A percentile compares a stretch with the other conserved stretches of the same genome.
These are phyloP conservation scores for Leptinotarsa lineolata DNA, from an alignment of 1,140 invertebrate species.

Conservation along the genomic window DNA sequence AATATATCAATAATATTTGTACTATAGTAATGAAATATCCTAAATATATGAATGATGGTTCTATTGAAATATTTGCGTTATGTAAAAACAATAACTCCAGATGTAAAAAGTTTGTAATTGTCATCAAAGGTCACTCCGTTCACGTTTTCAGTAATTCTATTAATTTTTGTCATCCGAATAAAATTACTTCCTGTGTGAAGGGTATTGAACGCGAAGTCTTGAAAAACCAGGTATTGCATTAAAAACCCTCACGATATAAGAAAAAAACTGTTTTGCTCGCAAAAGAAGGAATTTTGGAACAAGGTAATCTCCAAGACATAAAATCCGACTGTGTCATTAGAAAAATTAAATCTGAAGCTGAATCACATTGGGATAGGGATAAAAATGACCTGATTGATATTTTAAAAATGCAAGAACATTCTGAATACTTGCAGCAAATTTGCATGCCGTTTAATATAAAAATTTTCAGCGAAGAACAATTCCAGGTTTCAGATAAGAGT, in stretches of 20 bases:
- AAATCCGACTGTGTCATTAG: conserved; percentile 9
- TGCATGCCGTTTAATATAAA: conserved; percentile 21
- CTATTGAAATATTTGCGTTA: conserved; percentile 20
- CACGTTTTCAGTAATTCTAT: background rate
- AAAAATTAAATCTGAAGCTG: conserved; percentile 24
- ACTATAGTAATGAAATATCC: conserved; percentile 15
- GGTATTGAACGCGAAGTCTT: conserved; percentile 9
- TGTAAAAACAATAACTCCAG: conserved; percentile 23
- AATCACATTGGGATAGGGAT: conserved; percentile 8
- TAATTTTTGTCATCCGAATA: conserved; percentile 15
- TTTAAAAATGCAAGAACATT: conserved; percentile 9
- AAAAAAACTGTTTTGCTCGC: background rate
- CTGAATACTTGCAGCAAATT: conserved; percentile 28
- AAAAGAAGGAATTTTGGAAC: background rate
- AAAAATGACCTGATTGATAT: conserved; percentile 26
- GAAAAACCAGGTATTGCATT: conserved; percentile 9
- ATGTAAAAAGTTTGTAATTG: too few species aligned
- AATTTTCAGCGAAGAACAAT: conserved; percentile 19
- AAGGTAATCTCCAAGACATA: conserved; percentile 20
- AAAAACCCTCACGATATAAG: conserved; percentile 23
- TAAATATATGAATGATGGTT: conserved; percentile 16
- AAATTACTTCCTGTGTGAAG: conserved; percentile 14
- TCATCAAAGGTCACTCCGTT: background rate
- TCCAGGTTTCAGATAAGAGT: background rate
- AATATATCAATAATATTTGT: too few species aligned